Conservation (phyloP, 2,888 invertebrate species). For the Andrena dorsata region DNA sequence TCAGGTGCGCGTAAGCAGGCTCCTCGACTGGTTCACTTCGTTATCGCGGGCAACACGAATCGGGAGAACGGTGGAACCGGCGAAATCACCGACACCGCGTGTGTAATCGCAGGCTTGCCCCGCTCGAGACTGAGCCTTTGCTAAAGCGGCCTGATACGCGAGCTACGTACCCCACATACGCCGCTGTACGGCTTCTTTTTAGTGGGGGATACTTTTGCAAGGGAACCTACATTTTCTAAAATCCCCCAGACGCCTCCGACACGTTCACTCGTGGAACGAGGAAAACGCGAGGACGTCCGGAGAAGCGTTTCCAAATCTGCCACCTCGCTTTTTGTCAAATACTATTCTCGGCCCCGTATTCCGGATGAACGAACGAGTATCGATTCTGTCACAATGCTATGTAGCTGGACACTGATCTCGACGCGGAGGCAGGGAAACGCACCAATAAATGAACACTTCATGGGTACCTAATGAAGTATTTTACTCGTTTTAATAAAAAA, state of each 20-base stretch:
- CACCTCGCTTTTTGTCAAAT: no score
- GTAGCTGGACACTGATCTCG: no score
- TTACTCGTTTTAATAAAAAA: no score
- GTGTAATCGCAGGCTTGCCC: slow-evolving; percentile 70
- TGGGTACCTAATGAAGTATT: no score
- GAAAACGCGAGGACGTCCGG: not conserved
- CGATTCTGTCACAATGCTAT: no score
- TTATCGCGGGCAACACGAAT: slow-evolving; percentile 7
- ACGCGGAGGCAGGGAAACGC: no score
- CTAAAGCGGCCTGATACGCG: slow-evolving; percentile 76
- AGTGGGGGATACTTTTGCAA: slow-evolving; percentile 71
- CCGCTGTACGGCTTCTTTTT: slow-evolving; percentile 70
- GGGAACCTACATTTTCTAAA: slow-evolving; percentile 65
- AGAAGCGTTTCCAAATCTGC: not conserved
- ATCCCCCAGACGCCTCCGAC: slow-evolving; percentile 23
- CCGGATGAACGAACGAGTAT: no score
- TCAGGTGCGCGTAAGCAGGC: not conserved
- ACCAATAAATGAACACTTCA: no score
- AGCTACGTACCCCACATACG: slow-evolving; percentile 73
- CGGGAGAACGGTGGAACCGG: slow-evolving; percentile 24
- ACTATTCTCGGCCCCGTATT: no score
- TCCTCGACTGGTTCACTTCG: not conserved
- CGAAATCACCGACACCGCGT: slow-evolving; percentile 10
- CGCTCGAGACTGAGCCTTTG: slow-evolving; percentile 75
- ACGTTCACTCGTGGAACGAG: not conserved